Conservation (phyloP, 30 jellyfish, hydroid and myxozoan species). For the Phacellophora camtschatica region DNA sequence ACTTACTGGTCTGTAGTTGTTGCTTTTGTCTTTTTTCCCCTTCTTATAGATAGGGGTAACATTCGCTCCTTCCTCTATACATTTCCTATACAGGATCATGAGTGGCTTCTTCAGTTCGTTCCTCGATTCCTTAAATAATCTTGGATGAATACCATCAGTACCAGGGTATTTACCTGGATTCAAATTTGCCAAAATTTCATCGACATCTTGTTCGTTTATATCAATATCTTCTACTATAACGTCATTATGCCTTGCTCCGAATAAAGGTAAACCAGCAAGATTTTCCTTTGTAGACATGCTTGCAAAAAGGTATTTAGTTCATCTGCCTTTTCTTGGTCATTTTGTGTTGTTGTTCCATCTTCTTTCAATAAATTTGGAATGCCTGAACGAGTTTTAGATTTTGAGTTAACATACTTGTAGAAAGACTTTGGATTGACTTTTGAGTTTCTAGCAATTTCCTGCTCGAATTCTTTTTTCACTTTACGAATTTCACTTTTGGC, state of each 20-base stretch:
- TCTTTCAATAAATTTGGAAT: not conserved
- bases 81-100: not conserved
- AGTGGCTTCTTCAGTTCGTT: slow-evolving; percentile 18
- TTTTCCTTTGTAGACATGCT: slow-evolving; percentile 19
- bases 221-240: slow-evolving; percentile 17
- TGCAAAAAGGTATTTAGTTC: slow-evolving; percentile 14
- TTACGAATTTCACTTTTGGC: slow-evolving; percentile 23
- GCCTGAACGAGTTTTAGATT: not conserved
- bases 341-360: slow-evolving; percentile 27
- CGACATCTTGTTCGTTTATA: slow-evolving; percentile 15
- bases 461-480: slow-evolving; percentile 26
- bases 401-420: slow-evolving; percentile 42
- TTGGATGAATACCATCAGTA: not conserved
- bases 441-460: slow-evolving; percentile 15
- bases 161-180: slow-evolving; percentile 4
- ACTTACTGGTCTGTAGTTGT: slow-evolving; percentile 29
- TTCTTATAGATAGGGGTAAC: slow-evolving; percentile 25
- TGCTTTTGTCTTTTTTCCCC: slow-evolving; percentile 1
- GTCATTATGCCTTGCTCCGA: slow-evolving; percentile 16
- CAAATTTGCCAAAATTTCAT: not conserved
- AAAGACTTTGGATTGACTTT: slow-evolving; percentile 34
- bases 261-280: slow-evolving; percentile 14
- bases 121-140: not conserved
- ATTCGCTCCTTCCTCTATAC: slow-evolving; percentile 4
- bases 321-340: slow-evolving; percentile 27